phyloP scores from a whole-genome alignment of 1,140 invertebrate species.

The Drosophila murphyi region DNA sequence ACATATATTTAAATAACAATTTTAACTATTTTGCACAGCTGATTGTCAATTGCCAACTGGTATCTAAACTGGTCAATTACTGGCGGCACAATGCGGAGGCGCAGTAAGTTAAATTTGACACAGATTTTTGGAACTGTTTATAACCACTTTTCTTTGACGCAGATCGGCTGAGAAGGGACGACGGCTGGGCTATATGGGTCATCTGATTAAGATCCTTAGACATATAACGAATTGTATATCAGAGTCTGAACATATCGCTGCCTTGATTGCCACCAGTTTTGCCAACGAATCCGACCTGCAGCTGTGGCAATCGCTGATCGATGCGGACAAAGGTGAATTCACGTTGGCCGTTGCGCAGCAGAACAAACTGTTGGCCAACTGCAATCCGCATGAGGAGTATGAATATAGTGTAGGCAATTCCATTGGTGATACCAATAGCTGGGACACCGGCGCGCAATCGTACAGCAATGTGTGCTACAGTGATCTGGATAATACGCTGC shows the following conservation, averaged over 20 bases:
- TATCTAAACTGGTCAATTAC: constrained; percentile 88
- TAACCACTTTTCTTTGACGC: neutral
- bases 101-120: constrained; percentile 84
- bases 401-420: constrained; percentile 63
- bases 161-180: constrained; percentile 83
- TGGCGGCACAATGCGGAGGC: constrained; percentile 88
- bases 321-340: constrained; percentile 74
- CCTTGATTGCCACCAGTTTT: constrained; percentile 73
- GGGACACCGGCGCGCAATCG: constrained; percentile 51
- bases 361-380: constrained; percentile 73
- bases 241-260: constrained; percentile 82
- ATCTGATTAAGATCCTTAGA: constrained; percentile 88
- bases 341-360: constrained; percentile 68
- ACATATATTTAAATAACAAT: too few species aligned
- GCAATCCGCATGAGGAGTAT: constrained; percentile 74
- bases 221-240: constrained; percentile 77
- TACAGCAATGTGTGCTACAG: constrained; percentile 64
- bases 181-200: constrained; percentile 91
- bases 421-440: constrained; percentile 53
- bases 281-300: constrained; percentile 61
- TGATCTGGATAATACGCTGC: constrained; percentile 62
- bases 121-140: constrained; percentile 50
- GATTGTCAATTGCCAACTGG: constrained; percentile 88
- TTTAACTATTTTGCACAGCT: constrained; percentile 85
- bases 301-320: constrained; percentile 73